These are phyloP conservation scores for Azemiops feae DNA, from an alignment of 2,113 vertebrate genomes.

Conservation along the genomic window DNA sequence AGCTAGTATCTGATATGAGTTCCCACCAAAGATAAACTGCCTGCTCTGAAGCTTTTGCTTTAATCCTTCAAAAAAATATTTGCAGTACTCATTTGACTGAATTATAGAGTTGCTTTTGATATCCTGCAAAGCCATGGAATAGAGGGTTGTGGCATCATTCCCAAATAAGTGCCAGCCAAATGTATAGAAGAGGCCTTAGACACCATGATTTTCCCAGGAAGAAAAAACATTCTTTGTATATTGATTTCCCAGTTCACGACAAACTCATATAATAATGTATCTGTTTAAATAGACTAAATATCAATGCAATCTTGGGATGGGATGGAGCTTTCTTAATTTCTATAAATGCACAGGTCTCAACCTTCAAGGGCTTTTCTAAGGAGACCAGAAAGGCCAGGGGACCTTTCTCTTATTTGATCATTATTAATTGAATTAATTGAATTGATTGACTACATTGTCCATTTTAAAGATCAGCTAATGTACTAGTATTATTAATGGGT, in stretches of 20 bases:
- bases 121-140: neutral
- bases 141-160: neutral
- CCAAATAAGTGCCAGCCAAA: neutral
- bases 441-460: neutral
- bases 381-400: neutral
- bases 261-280: neutral
- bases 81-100: neutral
- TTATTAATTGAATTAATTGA: neutral
- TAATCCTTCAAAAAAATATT: neutral
- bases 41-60: neutral
- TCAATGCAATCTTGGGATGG: neutral
- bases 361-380: neutral
- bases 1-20: too few species aligned
- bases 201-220: neutral
- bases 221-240: neutral
- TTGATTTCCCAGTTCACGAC: neutral
- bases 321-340: neutral
- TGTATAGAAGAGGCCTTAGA: neutral
- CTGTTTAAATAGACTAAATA: neutral
- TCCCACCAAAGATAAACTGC: neutral
- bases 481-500: neutral
- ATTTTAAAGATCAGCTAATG: neutral
- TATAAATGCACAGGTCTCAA: neutral
- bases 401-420: neutral
- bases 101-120: neutral